Base-by-base conservation (phyloP, 2,797 vertebrate species). In the Sebastes hopkinsi region DNA sequence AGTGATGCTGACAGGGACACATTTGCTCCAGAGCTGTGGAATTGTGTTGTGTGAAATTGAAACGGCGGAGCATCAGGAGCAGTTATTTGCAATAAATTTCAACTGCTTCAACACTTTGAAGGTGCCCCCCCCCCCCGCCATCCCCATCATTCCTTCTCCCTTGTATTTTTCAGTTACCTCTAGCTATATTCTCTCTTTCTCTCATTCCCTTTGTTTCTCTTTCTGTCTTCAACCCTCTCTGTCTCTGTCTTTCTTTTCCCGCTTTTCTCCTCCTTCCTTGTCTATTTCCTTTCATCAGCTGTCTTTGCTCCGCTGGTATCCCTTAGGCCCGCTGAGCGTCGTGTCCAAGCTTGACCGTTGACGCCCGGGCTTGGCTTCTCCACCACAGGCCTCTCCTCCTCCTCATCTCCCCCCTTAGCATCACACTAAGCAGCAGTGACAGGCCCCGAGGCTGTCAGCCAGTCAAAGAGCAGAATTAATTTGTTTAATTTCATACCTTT, bases 41-140 rank as follows among this genome's bases (percentile, higher is more conserved):
- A 94, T 92, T 94, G 94, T 94, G 92, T 94, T 95, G 93, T 95
- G 95, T 94, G 93, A 95, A 95, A 95, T 95, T 94, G 95, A 95
- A 94, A 94, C 91, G 92, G 95, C 86, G 66, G 87, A 87, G 93
- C 90, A 95, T 95, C 93, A 94, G 93, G 88, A 94, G 89, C 89
- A 74, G 80, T 95, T 95, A 94, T 93, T 94, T 94, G 92, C 90
- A 94, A 93, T 95, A 93, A 82, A 94, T 88, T 94, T 94, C 86
- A 91, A 80, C 85, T 67, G 83, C 85, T 89, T 82, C 67, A 69
- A 84, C 87, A 86, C 76, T 70, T 62, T 69, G 82, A 56, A 75
- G 75, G 73, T 23, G 18, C 50, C n/a, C 56, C 52, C 42, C 34
- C 11, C 59, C 36, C 13, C 52, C 0, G 30, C 61, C 32, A 29